Conservation (phyloP, 2,797 vertebrate species). For the Manis crassicaudata region DNA sequence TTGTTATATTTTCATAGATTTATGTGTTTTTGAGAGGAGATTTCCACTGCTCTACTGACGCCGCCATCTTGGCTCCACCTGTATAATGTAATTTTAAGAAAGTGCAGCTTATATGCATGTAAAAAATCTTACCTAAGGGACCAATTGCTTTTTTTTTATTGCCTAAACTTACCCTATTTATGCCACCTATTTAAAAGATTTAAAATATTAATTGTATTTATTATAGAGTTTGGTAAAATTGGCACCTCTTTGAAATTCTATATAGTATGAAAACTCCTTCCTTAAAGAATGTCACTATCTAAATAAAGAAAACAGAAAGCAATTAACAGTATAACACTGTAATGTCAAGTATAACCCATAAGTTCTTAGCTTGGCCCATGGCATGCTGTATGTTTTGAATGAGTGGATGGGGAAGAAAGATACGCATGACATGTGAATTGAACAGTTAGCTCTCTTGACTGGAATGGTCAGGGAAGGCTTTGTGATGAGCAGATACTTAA, state of each 20-base stretch:
- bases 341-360: not conserved
- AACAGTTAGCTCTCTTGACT: not conserved
- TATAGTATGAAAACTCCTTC: not conserved
- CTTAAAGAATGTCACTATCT: not conserved
- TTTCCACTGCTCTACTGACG: too few species aligned
- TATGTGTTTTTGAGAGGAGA: too few species aligned
- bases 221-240: not conserved
- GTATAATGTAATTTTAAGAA: not conserved
- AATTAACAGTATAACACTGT: not conserved
- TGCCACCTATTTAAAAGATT: not conserved
- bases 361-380: not conserved
- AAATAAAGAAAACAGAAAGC: not conserved
- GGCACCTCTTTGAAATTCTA: not conserved
- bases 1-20: too few species aligned
- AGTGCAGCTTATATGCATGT: not conserved
- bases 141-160: not conserved
- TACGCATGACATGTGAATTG: not conserved
- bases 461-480: not conserved
- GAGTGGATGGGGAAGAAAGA: not conserved
- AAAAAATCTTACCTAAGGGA: not conserved
- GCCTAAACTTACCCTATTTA: not conserved
- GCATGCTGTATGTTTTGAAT: not conserved
- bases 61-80: too few species aligned
- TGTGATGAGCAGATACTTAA: not conserved
- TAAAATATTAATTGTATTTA: not conserved